A percentile compares a stretch with the other conserved stretches of the same genome.
These are phyloP conservation scores for Craniophora ligustri DNA, from an alignment of 2,888 invertebrate genomes.

Conservation along the genomic window DNA sequence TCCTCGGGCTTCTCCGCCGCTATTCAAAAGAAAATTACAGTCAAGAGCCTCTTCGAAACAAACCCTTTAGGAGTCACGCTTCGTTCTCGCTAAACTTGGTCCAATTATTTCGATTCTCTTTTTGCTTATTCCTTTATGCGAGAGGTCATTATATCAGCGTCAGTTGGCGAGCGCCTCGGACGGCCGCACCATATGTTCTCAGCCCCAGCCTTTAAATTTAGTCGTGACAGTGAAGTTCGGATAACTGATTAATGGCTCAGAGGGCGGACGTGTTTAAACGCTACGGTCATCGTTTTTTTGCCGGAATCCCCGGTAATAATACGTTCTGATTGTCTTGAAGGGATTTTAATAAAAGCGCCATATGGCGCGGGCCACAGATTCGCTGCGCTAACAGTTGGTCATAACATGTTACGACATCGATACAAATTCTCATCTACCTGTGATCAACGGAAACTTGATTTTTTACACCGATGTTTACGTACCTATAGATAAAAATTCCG, in stretches of 20 bases:
- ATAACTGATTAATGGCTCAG: constrained; percentile 85
- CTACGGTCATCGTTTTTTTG: constrained; percentile 78
- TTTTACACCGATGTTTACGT: constrained; percentile 24
- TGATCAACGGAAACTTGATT: constrained; percentile 32
- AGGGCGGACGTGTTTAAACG: constrained; percentile 85
- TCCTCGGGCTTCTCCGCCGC: constrained; percentile 77
- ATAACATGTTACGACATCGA: constrained; percentile 45
- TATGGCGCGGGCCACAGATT: constrained; percentile 81
- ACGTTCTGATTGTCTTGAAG: constrained; percentile 83
- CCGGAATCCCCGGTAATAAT: constrained; percentile 83
- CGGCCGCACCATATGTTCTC: constrained; percentile 79
- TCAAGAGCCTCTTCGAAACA: constrained; percentile 81
- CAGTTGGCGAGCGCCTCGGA: constrained; percentile 82
- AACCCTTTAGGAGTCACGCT: constrained; percentile 85
- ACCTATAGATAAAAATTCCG: constrained; percentile 18
- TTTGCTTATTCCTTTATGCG: constrained; percentile 77
- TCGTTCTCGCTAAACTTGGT: constrained; percentile 81
- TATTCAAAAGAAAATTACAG: constrained; percentile 85
- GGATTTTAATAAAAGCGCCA: constrained; percentile 73
- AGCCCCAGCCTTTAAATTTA: constrained; percentile 76
- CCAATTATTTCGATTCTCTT: constrained; percentile 82
- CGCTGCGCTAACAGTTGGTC: constrained; percentile 71
- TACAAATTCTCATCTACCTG: constrained; percentile 51
- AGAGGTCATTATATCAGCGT: constrained; percentile 81
- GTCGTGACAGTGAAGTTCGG: constrained; percentile 81